Conservation (phyloP, 2,888 invertebrate genomes). For the Tinea trinotella region DNA sequence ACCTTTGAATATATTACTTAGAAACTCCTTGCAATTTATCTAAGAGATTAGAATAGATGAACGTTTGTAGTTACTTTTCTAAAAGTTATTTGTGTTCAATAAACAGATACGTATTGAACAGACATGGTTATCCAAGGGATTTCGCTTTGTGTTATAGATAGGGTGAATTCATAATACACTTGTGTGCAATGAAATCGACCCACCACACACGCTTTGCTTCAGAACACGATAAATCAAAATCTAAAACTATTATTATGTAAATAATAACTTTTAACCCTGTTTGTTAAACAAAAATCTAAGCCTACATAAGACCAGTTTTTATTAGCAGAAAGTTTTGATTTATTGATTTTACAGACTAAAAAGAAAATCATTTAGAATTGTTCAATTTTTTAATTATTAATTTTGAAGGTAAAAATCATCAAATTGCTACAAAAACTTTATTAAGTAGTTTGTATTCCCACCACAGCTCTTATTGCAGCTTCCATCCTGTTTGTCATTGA, state of each 20-base stretch:
- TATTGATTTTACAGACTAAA: not conserved
- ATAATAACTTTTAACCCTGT: no score
- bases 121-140: no score
- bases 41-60: no score
- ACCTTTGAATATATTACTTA: no score
- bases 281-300: not conserved
- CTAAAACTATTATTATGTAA: not conserved
- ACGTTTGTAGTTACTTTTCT: no score
- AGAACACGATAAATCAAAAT: not conserved
- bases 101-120: no score
- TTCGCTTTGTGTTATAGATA: no score
- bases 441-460: not conserved
- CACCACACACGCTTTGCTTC: not conserved
- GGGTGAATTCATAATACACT: not conserved
- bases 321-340: not conserved
- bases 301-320: no score
- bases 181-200: not conserved
- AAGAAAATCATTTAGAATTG: not conserved
- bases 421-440: not conserved
- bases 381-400: not conserved
- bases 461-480: not conserved
- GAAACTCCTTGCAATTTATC: no score
- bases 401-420: not conserved
- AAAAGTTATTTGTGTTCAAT: no score
- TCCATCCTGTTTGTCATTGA: not conserved